A percentile compares a stretch with the other conserved stretches of the same genome.
phyloP scores from a whole-genome alignment of 1,140 invertebrate species.

The Caenorhabditis briggsae region DNA sequence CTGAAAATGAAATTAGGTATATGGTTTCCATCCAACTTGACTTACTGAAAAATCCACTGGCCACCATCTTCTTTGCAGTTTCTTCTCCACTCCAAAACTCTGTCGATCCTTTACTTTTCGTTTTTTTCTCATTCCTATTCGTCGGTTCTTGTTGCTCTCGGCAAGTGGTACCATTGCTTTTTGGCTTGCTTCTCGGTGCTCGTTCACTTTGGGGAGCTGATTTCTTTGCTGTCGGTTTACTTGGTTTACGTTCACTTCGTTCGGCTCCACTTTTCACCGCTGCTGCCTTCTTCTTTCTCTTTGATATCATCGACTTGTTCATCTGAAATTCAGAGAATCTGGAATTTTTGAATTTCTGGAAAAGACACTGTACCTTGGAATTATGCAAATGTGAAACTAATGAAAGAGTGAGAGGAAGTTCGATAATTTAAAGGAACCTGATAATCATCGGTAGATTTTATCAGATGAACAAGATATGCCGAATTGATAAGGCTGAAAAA shows the following conservation, averaged over 20 bases:
- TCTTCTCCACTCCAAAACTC: conserved; percentile 40
- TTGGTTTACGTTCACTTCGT: background rate
- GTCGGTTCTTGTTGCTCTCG: background rate
- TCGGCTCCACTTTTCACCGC: too few species aligned
- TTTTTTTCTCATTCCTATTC: background rate
- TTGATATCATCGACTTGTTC: too few species aligned
- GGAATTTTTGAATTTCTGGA: too few species aligned
- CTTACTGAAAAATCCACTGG: conserved; percentile 9
- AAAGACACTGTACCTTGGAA: too few species aligned
- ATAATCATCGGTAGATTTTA: too few species aligned
- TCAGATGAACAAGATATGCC: too few species aligned
- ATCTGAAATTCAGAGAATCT: too few species aligned
- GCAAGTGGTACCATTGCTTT: background rate
- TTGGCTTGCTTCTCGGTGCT: background rate
- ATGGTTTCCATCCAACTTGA: background rate
- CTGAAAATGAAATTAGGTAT: background rate
- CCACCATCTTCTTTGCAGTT: conserved; percentile 9
- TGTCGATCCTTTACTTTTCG: background rate
- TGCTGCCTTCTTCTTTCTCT: too few species aligned
- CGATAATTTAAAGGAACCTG: too few species aligned
- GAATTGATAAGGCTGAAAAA: too few species aligned
- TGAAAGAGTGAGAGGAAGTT: too few species aligned
- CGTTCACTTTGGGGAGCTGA: background rate
- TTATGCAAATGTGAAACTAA: too few species aligned
- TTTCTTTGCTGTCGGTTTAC: background rate